These are phyloP conservation scores for Yponomeuta malinellus DNA, from an alignment of 2,888 invertebrate species.

Conservation along the genomic window DNA sequence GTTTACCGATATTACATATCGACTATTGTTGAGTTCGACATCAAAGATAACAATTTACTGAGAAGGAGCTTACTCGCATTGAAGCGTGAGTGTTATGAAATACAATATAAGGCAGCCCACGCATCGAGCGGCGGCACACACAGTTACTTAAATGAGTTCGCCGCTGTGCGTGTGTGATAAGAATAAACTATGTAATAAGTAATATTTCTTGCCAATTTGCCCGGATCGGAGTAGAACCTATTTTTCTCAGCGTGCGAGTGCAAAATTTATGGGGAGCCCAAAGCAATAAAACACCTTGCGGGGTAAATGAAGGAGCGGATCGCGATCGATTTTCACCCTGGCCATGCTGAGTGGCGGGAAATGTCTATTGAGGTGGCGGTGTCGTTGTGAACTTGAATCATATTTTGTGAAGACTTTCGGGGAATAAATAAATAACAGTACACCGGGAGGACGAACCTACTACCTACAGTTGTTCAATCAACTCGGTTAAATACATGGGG, in stretches of 20 bases:
- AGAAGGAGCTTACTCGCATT: neutral
- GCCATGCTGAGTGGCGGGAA: slow-evolving; percentile 45
- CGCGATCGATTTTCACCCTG: slow-evolving; percentile 72
- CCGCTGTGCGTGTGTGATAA: slow-evolving; percentile 36
- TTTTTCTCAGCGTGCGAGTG: slow-evolving; percentile 70
- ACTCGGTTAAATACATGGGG: too few relatives aligned
- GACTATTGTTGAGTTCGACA: neutral
- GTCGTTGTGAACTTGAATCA: neutral
- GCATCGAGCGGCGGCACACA: neutral
- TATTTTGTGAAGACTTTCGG: too few relatives aligned
- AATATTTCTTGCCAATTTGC: slow-evolving; percentile 62
- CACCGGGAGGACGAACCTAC: too few relatives aligned
- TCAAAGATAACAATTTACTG: neutral
- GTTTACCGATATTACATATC: neutral
- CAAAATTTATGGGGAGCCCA: slow-evolving; percentile 69
- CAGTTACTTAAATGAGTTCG: slow-evolving; percentile 11
- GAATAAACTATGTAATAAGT: slow-evolving; percentile 55
- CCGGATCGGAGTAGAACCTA: slow-evolving; percentile 54
- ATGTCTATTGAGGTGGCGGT: neutral
- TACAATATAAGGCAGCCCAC: neutral
- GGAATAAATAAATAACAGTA: too few relatives aligned
- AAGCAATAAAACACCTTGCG: slow-evolving; percentile 74
- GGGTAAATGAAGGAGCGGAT: slow-evolving; percentile 75
- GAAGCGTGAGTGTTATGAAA: neutral
- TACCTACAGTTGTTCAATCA: too few relatives aligned